Percentiles rank a stretch among this genome's conserved stretches.
Evolutionary conservation across 2,113 vertebrate genomes (phyloP).

Genomic region (Mus pahari): DNA sequence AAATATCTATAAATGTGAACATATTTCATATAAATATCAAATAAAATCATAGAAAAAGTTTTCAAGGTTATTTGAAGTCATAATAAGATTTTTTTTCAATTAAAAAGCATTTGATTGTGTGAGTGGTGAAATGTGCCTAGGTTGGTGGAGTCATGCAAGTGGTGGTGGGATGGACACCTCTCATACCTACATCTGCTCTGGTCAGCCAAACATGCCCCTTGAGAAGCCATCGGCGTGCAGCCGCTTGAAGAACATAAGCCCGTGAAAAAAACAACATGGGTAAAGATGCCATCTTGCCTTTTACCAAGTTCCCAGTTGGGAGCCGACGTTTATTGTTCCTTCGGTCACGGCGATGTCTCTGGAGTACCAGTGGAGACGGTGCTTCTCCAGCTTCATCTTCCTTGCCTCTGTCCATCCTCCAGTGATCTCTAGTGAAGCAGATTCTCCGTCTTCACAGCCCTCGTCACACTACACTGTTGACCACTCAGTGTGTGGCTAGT

Average conservation of each 20-base stretch:
- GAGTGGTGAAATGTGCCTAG: background rate
- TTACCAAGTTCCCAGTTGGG: constrained; percentile 10
- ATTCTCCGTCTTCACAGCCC: background rate
- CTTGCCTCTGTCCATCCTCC: background rate
- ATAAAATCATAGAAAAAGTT: background rate
- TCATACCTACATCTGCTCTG: background rate
- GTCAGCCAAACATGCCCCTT: fast-evolving
- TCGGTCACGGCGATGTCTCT: background rate
- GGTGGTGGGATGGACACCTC: background rate
- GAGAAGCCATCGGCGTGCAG: background rate
- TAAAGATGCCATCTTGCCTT: background rate
- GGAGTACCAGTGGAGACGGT: background rate
- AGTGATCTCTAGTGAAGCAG: background rate
- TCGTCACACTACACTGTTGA: background rate
- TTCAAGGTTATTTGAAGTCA: background rate
- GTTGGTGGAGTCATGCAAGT: background rate
- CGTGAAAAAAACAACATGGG: background rate
- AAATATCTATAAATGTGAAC: background rate
- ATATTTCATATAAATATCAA: background rate
- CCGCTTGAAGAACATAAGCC: background rate
- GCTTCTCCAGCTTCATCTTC: background rate
- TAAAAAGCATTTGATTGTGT: background rate
- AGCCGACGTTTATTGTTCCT: background rate
- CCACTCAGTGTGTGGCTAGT: background rate
- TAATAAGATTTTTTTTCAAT: background rate